phyloP scores from a whole-genome alignment of 2,797 vertebrate species.

The Knipowitschia caucasica region DNA sequence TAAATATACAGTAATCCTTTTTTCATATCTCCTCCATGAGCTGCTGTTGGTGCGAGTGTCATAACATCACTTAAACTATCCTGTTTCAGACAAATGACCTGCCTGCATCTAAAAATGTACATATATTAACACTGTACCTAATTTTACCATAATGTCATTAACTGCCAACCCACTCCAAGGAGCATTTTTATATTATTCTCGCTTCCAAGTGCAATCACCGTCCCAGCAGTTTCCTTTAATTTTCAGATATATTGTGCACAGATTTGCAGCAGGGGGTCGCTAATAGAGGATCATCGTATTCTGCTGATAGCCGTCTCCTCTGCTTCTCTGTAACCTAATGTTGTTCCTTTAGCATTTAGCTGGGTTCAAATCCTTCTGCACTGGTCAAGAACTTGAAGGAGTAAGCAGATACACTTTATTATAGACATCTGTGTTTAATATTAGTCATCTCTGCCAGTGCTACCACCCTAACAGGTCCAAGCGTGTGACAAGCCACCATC shows the following conservation, averaged over 20 bases:
- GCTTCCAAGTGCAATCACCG: conserved; percentile 8
- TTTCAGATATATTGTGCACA: conserved; percentile 42
- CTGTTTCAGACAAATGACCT: not conserved
- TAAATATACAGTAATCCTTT: no score
- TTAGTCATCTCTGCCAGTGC: conserved; percentile 83
- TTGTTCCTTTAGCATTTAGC: conserved; percentile 76
- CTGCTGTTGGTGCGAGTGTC: no score
- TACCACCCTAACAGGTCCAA: conserved; percentile 72
- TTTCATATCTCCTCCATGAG: no score
- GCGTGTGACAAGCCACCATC: conserved; percentile 73
- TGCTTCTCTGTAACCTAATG: conserved; percentile 62
- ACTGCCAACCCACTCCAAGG: not conserved
- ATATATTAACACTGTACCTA: not conserved
- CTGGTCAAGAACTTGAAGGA: conserved; percentile 72
- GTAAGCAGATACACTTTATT: conserved; percentile 84
- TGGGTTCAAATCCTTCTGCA: conserved; percentile 74
- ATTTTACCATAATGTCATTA: conserved; percentile 13
- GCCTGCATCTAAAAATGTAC: not conserved
- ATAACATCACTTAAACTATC: no score
- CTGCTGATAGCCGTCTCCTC: conserved; percentile 60
- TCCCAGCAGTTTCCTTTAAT: conserved; percentile 35
- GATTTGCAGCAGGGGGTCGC: conserved; percentile 42
- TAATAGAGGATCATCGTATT: conserved; percentile 72
- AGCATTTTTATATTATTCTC: conserved; percentile 2
- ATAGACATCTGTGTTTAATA: conserved; percentile 83